phyloP scores from a whole-genome alignment of 2,113 vertebrate species.

The Pithys albifrons region DNA sequence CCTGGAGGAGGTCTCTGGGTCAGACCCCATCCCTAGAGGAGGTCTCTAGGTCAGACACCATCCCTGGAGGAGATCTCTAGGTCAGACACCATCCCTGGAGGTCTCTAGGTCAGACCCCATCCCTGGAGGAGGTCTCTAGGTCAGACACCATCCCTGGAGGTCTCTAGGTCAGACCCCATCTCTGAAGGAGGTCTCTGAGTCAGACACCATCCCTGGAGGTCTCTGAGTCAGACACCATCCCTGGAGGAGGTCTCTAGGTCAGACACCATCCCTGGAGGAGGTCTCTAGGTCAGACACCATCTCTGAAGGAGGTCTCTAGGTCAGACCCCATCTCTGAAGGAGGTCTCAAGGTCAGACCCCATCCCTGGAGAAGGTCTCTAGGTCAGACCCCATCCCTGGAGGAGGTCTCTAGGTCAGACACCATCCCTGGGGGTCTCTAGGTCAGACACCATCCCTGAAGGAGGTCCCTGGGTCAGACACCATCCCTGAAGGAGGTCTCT shows the following conservation, averaged over 20 bases:
- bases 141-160: accelerated
- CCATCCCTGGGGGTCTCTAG: accelerated
- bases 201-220: no score
- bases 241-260: accelerated
- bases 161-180: accelerated
- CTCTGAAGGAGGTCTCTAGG: accelerated
- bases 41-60: accelerated
- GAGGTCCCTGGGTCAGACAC: accelerated
- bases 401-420: no score
- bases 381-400: accelerated
- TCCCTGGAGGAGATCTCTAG: accelerated
- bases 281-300: accelerated
- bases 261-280: accelerated
- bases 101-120: accelerated
- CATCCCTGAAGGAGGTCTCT: accelerated
- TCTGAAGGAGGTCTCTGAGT: accelerated
- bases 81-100: accelerated
- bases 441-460: accelerated
- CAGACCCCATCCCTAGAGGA: accelerated
- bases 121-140: accelerated
- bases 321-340: no score
- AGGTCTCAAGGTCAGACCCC: accelerated
- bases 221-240: accelerated
- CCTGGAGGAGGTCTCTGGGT: accelerated
- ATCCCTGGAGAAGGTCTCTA: accelerated